Percentiles rank a stretch among this genome's conserved stretches.
phyloP scores from a whole-genome alignment of 2,113 vertebrate species.

The Probosciger aterrimus region DNA sequence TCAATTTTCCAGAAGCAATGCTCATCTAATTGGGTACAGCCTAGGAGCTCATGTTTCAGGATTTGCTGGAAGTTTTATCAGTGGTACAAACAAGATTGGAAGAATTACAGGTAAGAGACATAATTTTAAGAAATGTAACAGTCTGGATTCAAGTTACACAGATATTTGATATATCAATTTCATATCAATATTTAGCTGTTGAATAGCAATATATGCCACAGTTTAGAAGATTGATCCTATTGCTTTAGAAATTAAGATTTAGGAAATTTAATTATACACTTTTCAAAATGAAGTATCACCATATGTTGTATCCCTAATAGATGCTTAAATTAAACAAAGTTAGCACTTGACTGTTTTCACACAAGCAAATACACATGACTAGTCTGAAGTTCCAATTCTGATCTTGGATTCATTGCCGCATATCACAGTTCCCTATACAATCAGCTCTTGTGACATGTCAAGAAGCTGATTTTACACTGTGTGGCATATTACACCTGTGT shows the following conservation, averaged over 20 bases:
- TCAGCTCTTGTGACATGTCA: not conserved
- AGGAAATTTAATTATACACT: not conserved
- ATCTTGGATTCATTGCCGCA: not conserved
- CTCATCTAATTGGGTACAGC: conserved; percentile 94
- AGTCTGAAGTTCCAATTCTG: not conserved
- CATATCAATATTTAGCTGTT: not conserved
- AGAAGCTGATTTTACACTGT: not conserved
- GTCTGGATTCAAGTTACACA: not conserved
- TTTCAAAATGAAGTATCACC: not conserved
- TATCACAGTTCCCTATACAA: not conserved
- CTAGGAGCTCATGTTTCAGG: conserved; percentile 94
- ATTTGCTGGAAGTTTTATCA: conserved; percentile 88
- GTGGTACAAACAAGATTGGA: conserved; percentile 81
- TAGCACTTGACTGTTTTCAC: not conserved
- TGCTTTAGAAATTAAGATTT: not conserved
- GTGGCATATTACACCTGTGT: not conserved
- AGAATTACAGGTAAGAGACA: conserved; percentile 89
- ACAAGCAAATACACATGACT: not conserved
- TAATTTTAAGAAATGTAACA: not conserved
- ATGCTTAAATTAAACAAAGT: not conserved
- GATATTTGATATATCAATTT: not conserved
- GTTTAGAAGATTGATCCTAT: not conserved
- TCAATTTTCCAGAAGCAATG: conserved; percentile 78
- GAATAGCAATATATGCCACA: not conserved
- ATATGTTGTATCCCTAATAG: not conserved